Evolutionary conservation across 2,888 invertebrate genomes (phyloP).

Genomic region (Cosmia trapezina): DNA sequence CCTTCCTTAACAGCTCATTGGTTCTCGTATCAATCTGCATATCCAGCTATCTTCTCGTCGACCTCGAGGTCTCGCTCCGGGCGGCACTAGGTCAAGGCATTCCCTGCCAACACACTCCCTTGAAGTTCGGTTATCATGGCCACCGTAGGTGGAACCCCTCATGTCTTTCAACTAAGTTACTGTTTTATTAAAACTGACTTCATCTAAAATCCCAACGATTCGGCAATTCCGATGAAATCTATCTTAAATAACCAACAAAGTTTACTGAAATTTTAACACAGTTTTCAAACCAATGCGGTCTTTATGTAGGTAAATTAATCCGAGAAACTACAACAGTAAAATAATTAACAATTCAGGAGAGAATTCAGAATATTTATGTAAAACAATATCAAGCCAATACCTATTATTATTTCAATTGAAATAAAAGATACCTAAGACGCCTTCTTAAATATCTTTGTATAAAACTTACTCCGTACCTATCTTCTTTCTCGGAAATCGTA

Average conservation of each 20-base stretch:
- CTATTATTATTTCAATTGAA: conserved; percentile 6
- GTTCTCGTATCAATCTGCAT: conserved; percentile 32
- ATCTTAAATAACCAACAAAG: background rate
- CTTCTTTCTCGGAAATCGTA: conserved; percentile 26
- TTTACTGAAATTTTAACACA: background rate
- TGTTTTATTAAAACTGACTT: background rate
- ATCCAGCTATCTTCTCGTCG: conserved; percentile 29
- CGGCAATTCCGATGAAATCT: background rate
- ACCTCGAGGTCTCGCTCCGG: conserved; percentile 36
- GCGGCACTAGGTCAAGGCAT: conserved; percentile 54
- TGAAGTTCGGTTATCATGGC: conserved; percentile 11
- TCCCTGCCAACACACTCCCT: conserved; percentile 14
- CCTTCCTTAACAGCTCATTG: conserved; percentile 47
- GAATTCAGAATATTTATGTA: background rate
- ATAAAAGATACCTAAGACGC: conserved; percentile 18
- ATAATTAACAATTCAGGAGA: background rate
- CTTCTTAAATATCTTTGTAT: conserved; percentile 1
- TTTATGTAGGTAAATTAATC: background rate
- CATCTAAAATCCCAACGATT: background rate
- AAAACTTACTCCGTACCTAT: background rate
- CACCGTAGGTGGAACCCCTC: background rate
- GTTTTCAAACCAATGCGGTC: background rate
- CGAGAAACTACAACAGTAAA: background rate
- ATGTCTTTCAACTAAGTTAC: background rate
- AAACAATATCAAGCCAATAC: conserved; percentile 10